Base-by-base conservation (phyloP, 1,140 invertebrate genomes). In the Nylanderia fulva region DNA sequence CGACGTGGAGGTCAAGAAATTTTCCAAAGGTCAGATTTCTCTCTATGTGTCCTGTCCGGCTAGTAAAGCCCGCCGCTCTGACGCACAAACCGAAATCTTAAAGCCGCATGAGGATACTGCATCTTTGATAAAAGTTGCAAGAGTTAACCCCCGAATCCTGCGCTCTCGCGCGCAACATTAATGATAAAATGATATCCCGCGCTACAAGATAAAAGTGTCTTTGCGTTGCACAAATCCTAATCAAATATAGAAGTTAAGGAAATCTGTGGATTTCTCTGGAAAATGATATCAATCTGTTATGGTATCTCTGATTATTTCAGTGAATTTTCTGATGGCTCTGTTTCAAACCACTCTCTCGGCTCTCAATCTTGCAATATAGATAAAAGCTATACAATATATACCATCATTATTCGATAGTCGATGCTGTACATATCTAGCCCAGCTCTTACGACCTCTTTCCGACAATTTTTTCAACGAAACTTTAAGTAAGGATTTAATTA, bases 341-440 rank as follows among this genome's bases (percentile, higher is more conserved):
- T 18, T 54, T 21, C 15, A n/a, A 68, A 29, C 27, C 27, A 39
- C 8, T 66, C 11, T 48, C 29, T 7, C 29, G 29, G 45, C 29
- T 68, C 4, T 39, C 39, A 29, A 15, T 52, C 27, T 63, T 52
- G 15, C 18, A 36, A 45, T 13, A 45, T 5, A 79, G 21, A 79
- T 54, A 2, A 9, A 54, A 24, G 2, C 5, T 18, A 9, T 8
- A 68, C n/a, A n/a, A n/a, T n/a, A 33, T 33, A 56, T 36, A 45
- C 5, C 1, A n/a, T 0, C 11, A 24, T 66, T 58, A 95, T 97
- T 96, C 95, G 24, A n/a, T 74, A 24, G 21, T 24, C 13, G 36
- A 24, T 72, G 21, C 27, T 60, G 18, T 11, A 1, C 8, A 9
- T 61, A n/a, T n/a, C 13, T 27, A 18, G n/a, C 29, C 15, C 0